These are phyloP conservation scores for Emydura subglobosa DNA, from an alignment of 2,113 vertebrate species.

Conservation along the genomic window DNA sequence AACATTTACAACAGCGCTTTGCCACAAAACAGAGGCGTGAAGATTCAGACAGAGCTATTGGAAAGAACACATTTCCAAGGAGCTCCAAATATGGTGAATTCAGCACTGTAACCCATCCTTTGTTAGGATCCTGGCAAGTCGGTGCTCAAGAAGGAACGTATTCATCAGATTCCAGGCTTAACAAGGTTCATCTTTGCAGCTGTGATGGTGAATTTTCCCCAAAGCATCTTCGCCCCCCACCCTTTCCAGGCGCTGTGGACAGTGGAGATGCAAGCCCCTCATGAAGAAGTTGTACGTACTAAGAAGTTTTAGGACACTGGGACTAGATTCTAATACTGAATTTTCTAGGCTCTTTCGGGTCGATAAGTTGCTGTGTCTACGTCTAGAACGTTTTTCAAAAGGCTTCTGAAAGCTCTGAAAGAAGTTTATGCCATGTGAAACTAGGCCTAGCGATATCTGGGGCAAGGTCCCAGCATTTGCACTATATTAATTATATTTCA, in stretches of 20 bases:
- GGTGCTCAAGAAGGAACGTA: not conserved
- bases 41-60: not conserved
- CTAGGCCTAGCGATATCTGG: not conserved
- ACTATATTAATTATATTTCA: not conserved
- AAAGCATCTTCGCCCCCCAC: not conserved
- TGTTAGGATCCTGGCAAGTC: not conserved
- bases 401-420: not conserved
- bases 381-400: not conserved
- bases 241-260: fast-evolving
- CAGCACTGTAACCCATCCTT: not conserved
- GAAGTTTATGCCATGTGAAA: not conserved
- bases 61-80: not conserved
- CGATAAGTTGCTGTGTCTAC: not conserved
- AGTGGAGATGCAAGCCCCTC: not conserved
- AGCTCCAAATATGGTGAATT: not conserved
- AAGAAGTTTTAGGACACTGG: not conserved
- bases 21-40: not conserved
- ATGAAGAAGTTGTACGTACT: not conserved
- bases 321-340: not conserved
- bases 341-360: not conserved
- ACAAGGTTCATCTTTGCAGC: not conserved
- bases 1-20: not conserved
- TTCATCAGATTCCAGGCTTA: not conserved
- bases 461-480: not conserved
- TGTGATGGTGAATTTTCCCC: not conserved